Conservation (phyloP, 2,113 vertebrate genomes). For the Boulengeromyrus knoepffleri region DNA sequence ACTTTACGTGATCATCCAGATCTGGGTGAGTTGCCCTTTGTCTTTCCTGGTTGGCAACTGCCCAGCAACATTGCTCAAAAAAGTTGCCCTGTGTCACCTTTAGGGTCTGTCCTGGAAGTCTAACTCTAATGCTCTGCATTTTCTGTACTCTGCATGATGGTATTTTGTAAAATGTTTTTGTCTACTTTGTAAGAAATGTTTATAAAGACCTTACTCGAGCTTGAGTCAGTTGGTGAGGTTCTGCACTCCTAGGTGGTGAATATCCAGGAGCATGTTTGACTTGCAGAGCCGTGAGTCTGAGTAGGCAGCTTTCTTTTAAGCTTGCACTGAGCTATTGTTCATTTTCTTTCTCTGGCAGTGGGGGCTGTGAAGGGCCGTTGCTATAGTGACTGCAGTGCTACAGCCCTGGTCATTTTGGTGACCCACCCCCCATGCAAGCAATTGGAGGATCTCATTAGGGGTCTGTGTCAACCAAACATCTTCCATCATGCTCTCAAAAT, state of each 20-base stretch:
- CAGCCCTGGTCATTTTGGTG: slow-evolving; percentile 38
- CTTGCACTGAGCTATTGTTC: slow-evolving; percentile 9
- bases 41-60: not conserved
- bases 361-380: slow-evolving; percentile 39
- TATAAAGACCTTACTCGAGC: not conserved
- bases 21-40: not conserved
- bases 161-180: not conserved
- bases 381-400: slow-evolving; percentile 40
- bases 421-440: slow-evolving; percentile 1
- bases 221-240: slow-evolving; percentile 29
- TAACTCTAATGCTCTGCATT: not conserved
- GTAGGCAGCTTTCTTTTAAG: not conserved
- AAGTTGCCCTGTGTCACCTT: not conserved
- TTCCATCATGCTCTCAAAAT: not conserved
- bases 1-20: not conserved
- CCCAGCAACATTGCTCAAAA: not conserved
- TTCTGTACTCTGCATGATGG: not conserved
- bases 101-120: not conserved
- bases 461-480: not conserved
- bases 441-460: slow-evolving; percentile 10
- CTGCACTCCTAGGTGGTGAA: slow-evolving; percentile 25
- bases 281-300: not conserved
- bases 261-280: slow-evolving; percentile 8
- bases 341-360: slow-evolving; percentile 19
- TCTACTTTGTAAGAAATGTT: not conserved